phyloP scores from a whole-genome alignment of 1,140 invertebrate genomes.

The Scylla paramamosain region DNA sequence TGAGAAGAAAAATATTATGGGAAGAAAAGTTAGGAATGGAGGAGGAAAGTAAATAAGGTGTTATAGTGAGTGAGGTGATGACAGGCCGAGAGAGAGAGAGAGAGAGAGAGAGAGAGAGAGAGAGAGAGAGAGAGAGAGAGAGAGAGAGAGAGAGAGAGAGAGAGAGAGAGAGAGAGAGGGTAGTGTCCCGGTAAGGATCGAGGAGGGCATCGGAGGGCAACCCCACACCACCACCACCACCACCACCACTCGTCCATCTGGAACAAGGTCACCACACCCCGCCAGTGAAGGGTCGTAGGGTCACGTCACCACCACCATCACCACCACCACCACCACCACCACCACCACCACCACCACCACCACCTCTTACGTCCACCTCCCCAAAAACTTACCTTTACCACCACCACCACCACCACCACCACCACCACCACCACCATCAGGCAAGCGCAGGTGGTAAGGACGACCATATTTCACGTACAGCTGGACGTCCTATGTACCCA shows the following conservation, averaged over 20 bases:
- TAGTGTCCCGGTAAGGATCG: not conserved
- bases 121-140: slow-evolving; percentile 31
- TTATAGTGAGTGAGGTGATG: not conserved
- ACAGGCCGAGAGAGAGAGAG: not conserved
- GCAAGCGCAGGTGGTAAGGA: no score
- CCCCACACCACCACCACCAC: slow-evolving; percentile 7
- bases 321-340: not conserved
- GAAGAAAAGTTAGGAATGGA: not conserved
- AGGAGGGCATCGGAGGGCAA: not conserved
- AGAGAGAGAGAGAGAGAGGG: not conserved
- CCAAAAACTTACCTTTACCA: not conserved
- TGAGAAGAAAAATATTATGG: not conserved
- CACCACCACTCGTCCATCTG: not conserved
- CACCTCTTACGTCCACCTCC: no score
- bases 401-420: not conserved
- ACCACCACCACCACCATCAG: not conserved
- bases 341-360: not conserved
- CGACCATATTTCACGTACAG: not conserved
- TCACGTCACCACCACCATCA: not conserved
- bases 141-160: slow-evolving; percentile 45
- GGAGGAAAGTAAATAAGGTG: not conserved
- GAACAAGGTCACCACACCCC: slow-evolving; percentile 9
- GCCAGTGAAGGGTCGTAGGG: not conserved
- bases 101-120: not conserved
- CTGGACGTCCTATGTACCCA: not conserved